These are phyloP conservation scores for Dexiosoma caninum DNA, from an alignment of 2,888 invertebrate species.

Conservation along the genomic window DNA sequence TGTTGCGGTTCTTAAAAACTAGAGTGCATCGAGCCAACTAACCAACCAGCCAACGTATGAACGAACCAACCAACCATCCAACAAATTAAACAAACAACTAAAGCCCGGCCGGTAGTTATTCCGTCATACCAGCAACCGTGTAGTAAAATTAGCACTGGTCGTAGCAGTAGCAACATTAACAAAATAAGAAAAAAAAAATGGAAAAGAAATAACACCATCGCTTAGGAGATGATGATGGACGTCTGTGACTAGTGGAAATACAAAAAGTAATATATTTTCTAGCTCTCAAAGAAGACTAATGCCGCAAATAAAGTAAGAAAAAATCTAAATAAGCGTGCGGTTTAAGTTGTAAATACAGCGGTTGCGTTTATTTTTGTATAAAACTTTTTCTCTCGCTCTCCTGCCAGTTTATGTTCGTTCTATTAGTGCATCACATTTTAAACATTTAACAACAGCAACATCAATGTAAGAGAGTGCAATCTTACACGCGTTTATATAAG, in stretches of 20 bases:
- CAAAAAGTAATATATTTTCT: slow-evolving; percentile 9
- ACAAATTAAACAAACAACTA: slow-evolving; percentile 9
- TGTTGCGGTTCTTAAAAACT: slow-evolving; percentile 13
- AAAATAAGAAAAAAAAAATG: too few species aligned
- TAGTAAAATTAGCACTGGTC: slow-evolving; percentile 32
- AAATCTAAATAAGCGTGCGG: slow-evolving; percentile 53
- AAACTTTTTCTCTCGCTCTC: slow-evolving; percentile 28
- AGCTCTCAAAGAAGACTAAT: slow-evolving; percentile 34
- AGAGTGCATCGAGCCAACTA: slow-evolving; percentile 45
- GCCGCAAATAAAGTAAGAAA: slow-evolving; percentile 25
- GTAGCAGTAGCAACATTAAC: slow-evolving; percentile 28
- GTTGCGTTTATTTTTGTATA: slow-evolving; percentile 29
- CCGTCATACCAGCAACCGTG: slow-evolving; percentile 11
- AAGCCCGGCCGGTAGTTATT: slow-evolving; percentile 30
- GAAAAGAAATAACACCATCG: slow-evolving; percentile 35
- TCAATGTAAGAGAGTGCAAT: slow-evolving; percentile 27
- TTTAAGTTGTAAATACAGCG: slow-evolving; percentile 55
- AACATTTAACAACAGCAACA: background rate
- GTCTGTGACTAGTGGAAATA: slow-evolving; percentile 37
- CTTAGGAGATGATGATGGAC: slow-evolving; percentile 42
- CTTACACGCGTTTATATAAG: background rate
- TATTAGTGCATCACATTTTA: background rate
- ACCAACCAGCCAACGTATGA: background rate
- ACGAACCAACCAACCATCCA: slow-evolving; percentile 6
- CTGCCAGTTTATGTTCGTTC: background rate